These are phyloP conservation scores for Oligia strigilis DNA, from an alignment of 2,888 invertebrate species.

Conservation along the genomic window DNA sequence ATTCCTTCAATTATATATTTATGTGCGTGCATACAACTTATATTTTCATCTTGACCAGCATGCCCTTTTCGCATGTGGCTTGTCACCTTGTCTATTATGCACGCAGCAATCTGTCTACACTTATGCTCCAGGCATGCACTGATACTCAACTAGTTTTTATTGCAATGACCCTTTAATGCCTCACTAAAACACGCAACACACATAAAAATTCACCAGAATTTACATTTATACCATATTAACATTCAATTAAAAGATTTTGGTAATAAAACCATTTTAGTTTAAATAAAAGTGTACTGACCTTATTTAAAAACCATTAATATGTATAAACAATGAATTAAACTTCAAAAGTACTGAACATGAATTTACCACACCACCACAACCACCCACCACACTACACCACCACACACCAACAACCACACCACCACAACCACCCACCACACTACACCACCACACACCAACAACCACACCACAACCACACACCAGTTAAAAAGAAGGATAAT, in stretches of 20 bases:
- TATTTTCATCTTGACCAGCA: background rate
- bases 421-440: no score
- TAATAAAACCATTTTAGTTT: background rate
- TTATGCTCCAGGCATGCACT: background rate
- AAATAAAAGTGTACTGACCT: background rate
- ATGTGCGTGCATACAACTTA: background rate
- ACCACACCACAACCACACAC: no score
- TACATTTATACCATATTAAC: background rate
- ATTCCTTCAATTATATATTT: background rate
- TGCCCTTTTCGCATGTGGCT: no score
- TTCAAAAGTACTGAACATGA: background rate
- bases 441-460: no score
- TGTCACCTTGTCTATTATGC: background rate
- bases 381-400: no score
- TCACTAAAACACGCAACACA: background rate
- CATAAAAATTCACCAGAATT: background rate
- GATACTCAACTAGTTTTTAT: background rate
- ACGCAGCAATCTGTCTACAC: background rate
- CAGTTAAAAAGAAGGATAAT: background rate
- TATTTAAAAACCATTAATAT: slow-evolving; percentile 2
- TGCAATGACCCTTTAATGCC: background rate
- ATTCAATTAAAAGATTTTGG: background rate
- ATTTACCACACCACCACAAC: background rate
- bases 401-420: no score
- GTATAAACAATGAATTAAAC: background rate